These are phyloP conservation scores for Steinernema carpocapsae DNA, from an alignment of 2,888 invertebrate species.

Conservation along the genomic window DNA sequence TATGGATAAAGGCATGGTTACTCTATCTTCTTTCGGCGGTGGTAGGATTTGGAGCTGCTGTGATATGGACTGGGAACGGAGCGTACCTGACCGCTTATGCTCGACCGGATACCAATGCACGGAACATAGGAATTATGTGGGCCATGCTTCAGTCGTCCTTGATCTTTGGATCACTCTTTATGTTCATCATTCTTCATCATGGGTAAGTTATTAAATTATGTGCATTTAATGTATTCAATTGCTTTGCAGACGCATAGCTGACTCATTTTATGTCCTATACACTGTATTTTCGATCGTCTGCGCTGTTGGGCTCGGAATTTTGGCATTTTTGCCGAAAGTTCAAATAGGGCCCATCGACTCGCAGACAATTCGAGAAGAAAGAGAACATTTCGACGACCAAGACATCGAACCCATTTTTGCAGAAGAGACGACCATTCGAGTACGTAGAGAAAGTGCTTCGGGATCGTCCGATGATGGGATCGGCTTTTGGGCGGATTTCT, in stretches of 20 bases:
- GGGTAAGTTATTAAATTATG: not conserved
- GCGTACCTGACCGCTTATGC: conserved; percentile 47
- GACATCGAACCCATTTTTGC: conserved; percentile 3
- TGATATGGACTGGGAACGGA: conserved; percentile 56
- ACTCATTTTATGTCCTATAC: conserved; percentile 46
- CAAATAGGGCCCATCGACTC: conserved; percentile 25
- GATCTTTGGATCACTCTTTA: not conserved
- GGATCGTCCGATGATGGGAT: conserved; percentile 23
- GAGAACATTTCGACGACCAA: conserved; percentile 6
- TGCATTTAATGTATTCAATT: not conserved
- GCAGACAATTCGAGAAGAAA: conserved; percentile 8
- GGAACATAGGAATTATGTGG: conserved; percentile 55
- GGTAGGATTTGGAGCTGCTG: conserved; percentile 37
- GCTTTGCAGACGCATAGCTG: conserved; percentile 44
- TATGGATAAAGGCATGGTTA: conserved; percentile 18
- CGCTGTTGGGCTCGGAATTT: conserved; percentile 43
- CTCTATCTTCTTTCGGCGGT: not conserved
- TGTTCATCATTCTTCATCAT: conserved; percentile 13
- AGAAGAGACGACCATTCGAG: not conserved
- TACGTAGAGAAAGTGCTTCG: conserved; percentile 9
- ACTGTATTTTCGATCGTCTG: conserved; percentile 42
- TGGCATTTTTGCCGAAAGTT: conserved; percentile 42
- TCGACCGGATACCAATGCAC: conserved; percentile 45
- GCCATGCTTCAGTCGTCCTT: conserved; percentile 46
- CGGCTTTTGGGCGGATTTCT: conserved; percentile 32